Base-by-base conservation (phyloP, 30 jellyfish, hydroid and myxozoan species). In the Hydra vulgaris region DNA sequence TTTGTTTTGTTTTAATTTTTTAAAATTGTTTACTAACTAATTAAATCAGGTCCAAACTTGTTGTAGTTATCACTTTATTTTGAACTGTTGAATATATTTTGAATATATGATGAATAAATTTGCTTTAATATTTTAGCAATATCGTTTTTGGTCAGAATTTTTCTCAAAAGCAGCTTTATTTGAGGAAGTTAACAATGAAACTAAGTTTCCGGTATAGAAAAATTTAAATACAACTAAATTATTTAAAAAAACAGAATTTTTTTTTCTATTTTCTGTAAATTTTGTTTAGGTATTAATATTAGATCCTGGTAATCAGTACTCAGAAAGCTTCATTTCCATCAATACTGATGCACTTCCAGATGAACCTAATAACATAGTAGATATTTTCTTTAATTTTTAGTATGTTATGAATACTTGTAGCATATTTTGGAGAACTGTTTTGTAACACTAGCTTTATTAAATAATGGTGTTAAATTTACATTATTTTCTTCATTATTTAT, bases 121-220 rank as follows among this genome's bases (percentile, higher is more conserved):
- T 7, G 23, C 18, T 73, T 73, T n/a, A 7, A 18, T 7, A 19
- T 72, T 55, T 70, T 67, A 91, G 98, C 67, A 76, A 53, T 86
- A 80, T 72, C 87, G 82, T 0, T 91, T 86, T 79, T 91, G 98
- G 98, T 77, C 74, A 88, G 98, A 91, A 26, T 91, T 76, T 52
- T 27, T 91, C 81, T 80, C 74, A 7, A 92, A 83, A 70, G 95
- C 95, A 22, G 78, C 95, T 5, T 68, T 85, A 25, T 94, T 79
- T 12, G 74, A 81, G 12, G 73, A 81, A 20, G 81, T 61, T 19
- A 56, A 25, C 53, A 77, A 79, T n/a, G 96, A 83, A 54, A 54
- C 79, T 22, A 70, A 95, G 84, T 91, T 91, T 56, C 94, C 96
- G 72, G 98, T 91, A 75, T 25, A 89, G 18, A 68, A n/a, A 40